Base-by-base conservation (phyloP, 2,888 invertebrate species). In the Heteropelma amictum region DNA sequence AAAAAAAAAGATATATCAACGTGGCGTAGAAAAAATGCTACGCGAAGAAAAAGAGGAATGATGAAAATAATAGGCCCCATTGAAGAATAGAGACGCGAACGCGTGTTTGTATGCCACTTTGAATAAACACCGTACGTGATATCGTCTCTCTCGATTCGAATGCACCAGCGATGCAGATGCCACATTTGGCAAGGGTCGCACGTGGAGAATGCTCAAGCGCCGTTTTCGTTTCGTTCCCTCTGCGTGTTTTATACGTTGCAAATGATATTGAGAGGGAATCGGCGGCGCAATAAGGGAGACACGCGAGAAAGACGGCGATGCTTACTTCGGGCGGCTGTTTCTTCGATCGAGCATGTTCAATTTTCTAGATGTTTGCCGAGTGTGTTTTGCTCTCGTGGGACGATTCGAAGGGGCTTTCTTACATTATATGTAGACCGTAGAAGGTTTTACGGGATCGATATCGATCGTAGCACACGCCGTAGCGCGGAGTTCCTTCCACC, bases 391-490 rank as follows among this genome's bases (percentile, higher is more conserved):
- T 42, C 63, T 68, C 64, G 71, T 64, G 71, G 61, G 67, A 78
- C 78, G 78, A 77, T 78, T 54, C 75, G 49, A n/a, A n/a, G n/a
- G 42, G 54, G 68, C 42, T 12, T 47, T 60, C 71, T 56, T 64
- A 64, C 71, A 71, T 71, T 71, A 71, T 64, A n/a, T n/a, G 71
- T 71, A 71, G 71, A 56, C 71, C 71, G 56, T 64, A 71, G 64
- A 71, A 71, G 71, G 71, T 58, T 71, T 56, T 64, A 56, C 71
- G 71, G 67, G 54, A 71, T 71, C 71, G 71, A 71, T 71, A 71
- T 71, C 64, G 71, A 71, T 71, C 71, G 71, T 64, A 60, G 69
- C 61, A 51, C 69, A 61, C 38, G 67, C 51, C 47, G 26, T 64
- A 30, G 56, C 38, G n/a, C n/a, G n/a, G n/a, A n/a, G n/a, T n/a